Conservation (phyloP, 2,797 vertebrate species). For the Bryconaethiops microstoma region DNA sequence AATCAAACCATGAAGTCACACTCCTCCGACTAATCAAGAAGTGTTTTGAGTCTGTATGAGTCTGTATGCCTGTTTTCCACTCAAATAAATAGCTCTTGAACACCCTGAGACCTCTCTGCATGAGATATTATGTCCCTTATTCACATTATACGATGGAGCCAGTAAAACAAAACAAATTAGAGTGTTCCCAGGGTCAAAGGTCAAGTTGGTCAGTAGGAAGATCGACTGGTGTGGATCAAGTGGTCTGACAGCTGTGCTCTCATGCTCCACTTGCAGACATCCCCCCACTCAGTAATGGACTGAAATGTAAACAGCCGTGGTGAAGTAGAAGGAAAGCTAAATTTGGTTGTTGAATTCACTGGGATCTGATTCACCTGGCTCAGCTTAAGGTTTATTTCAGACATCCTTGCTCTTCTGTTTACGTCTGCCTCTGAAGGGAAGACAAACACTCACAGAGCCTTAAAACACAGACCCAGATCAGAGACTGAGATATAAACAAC, state of each 20-base stretch:
- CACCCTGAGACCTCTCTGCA: no score
- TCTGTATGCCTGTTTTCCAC: no score
- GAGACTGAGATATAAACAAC: neutral
- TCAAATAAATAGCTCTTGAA: no score
- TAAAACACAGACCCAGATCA: neutral
- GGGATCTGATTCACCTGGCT: slow-evolving; percentile 20
- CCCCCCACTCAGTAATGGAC: slow-evolving; percentile 31
- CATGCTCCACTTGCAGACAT: slow-evolving; percentile 15
- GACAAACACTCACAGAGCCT: neutral
- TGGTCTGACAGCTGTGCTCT: slow-evolving; percentile 26
- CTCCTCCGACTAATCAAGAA: no score
- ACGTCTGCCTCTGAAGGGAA: neutral
- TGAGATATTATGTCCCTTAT: neutral
- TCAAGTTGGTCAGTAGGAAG: slow-evolving; percentile 13
- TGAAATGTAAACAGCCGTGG: slow-evolving; percentile 47
- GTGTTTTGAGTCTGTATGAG: no score
- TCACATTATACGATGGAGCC: neutral
- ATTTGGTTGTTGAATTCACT: slow-evolving; percentile 25
- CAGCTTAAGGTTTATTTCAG: neutral
- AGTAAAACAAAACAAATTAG: slow-evolving; percentile 41
- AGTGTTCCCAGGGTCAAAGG: slow-evolving; percentile 35
- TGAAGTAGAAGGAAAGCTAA: slow-evolving; percentile 30
- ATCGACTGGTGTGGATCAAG: slow-evolving; percentile 33
- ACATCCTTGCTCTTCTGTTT: neutral
- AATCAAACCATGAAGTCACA: no score